Evolutionary conservation across 2,113 vertebrate species (phyloP), one percentile per base, ranked within the genome.

Genomic region (Ammodytes marinus): DNA sequence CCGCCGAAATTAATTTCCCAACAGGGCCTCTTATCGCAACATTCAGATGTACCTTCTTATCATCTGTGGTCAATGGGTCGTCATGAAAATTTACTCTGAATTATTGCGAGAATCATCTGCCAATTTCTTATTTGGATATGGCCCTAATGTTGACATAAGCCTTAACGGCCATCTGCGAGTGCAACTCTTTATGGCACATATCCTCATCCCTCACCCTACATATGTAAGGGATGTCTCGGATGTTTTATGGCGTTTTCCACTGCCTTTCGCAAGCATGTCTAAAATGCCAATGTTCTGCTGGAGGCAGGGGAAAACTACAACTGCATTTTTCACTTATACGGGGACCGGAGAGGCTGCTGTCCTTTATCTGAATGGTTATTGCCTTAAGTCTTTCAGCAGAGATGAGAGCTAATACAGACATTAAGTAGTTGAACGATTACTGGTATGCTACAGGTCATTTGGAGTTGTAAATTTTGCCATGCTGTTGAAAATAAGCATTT

Each of bases 1-100:
- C 78, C 40, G 76, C 80, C 55, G 71, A 88, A 88, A 91, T 89
- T 86, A 86, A 92, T 92, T 90, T 88, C 83, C 83, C 83, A 83
- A 66, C 75, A 79, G 83, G 80, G 78, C 37, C 67, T 69, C 68
- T 88, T 84, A 90, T 91, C 85, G 88, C 84, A 84, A 79, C 79
- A 78, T 83, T 87, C 83, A 67, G 69, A 81, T 78, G 80, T 80
- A 84, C 76, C 79, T 71, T 84, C 82, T 91, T 86, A 89, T 91
- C 83, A 54, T 84, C 64, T 53, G 63, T 57, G 77, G 88, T 92
- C 92, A 87, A 54, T 43, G 50, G 45, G 60, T 63, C 77, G 8
- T 71, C 8, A 19, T 61, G 68, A 59, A 85, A 89, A 86, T 85
- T 65, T 75, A 60, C 72, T 68, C 67, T 15, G 66, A 79, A 87